Percentiles rank a stretch among this genome's conserved stretches.
phyloP scores from a whole-genome alignment of 2,888 invertebrate species.

The Erannis defoliaria region DNA sequence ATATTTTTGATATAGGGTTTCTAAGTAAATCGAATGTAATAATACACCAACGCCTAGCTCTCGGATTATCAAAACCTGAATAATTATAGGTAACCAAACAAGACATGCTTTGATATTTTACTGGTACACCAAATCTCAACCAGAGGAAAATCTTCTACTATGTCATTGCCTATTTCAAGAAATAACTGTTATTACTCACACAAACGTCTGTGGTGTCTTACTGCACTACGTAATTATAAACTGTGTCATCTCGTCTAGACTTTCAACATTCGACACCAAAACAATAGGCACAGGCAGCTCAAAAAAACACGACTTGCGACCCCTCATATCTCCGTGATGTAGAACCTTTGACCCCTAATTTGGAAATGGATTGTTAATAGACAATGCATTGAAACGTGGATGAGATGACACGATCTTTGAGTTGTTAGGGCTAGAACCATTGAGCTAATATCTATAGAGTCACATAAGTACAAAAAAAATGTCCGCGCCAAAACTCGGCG shows the following conservation, averaged over 20 bases:
- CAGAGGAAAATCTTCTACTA: no score
- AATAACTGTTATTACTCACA: background rate
- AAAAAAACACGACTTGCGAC: constrained; percentile 37
- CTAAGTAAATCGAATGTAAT: no score
- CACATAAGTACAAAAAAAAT: no score
- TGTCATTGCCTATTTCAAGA: no score
- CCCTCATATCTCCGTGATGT: constrained; percentile 12
- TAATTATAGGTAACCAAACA: no score
- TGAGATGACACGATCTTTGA: constrained; percentile 26
- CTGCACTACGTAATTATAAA: constrained; percentile 3
- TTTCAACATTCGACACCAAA: constrained; percentile 31
- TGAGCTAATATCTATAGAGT: no score
- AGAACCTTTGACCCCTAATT: constrained; percentile 40
- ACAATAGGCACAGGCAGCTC: constrained; percentile 30
- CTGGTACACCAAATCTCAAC: no score
- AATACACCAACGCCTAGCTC: no score
- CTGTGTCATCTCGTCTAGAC: constrained; percentile 26
- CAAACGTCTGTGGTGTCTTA: background rate
- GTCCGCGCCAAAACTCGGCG: no score
- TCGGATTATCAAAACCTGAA: no score
- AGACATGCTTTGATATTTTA: no score
- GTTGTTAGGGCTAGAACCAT: background rate
- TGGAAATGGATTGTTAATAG: constrained; percentile 35
- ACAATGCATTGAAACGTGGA: constrained; percentile 25
- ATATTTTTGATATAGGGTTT: no score